Conservation (phyloP, 35 echinoderm and acorn worm genomes). For the Heliocidaris tuberculata region DNA sequence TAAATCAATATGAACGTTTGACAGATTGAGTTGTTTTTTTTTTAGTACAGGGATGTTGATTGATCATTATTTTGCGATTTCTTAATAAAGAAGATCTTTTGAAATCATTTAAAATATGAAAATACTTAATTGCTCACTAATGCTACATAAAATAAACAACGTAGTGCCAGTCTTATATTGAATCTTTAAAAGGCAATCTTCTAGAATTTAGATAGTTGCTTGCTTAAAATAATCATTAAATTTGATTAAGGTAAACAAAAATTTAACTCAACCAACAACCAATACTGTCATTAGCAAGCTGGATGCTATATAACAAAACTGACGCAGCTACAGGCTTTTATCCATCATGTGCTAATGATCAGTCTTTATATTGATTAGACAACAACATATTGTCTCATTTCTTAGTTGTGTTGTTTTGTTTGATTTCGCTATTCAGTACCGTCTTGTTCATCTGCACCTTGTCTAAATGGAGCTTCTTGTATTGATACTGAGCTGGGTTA, state of each 20-base stretch:
- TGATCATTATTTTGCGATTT: too few relatives aligned
- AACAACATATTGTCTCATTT: not conserved
- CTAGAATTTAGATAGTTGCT: not conserved
- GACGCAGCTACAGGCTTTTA: not conserved
- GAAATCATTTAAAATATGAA: too few relatives aligned
- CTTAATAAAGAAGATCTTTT: too few relatives aligned
- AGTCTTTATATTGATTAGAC: not conserved
- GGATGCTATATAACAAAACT: not conserved
- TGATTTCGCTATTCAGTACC: not conserved
- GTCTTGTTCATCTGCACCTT: not conserved
- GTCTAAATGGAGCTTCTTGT: not conserved
- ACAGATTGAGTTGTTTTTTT: too few relatives aligned
- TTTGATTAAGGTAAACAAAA: not conserved
- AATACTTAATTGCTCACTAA: too few relatives aligned
- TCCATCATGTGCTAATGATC: not conserved
- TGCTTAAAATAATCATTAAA: not conserved
- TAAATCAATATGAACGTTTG: too few relatives aligned
- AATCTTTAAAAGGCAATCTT: too few relatives aligned
- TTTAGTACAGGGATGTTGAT: too few relatives aligned
- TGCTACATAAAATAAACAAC: too few relatives aligned
- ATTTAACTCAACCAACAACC: not conserved
- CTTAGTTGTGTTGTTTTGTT: not conserved
- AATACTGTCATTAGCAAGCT: not conserved
- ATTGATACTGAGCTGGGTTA: slow-evolving; percentile 1
- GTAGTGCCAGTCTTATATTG: too few relatives aligned